These are phyloP conservation scores for Odontamblyopus rebecca DNA, from an alignment of 2,797 vertebrate species.

Conservation along the genomic window DNA sequence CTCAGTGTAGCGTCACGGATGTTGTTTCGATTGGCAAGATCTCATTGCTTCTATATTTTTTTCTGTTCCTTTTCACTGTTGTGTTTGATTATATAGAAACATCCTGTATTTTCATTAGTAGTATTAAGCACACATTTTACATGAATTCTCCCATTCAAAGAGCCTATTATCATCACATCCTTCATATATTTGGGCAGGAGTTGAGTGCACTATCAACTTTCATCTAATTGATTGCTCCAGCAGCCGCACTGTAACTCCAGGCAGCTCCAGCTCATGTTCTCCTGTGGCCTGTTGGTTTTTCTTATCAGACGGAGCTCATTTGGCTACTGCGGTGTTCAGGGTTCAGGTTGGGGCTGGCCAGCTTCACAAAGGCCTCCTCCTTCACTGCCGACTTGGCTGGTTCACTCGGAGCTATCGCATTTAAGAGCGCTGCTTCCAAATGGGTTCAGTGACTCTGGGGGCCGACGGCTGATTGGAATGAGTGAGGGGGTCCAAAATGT, in stretches of 20 bases:
- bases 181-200: no score
- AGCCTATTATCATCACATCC: no score
- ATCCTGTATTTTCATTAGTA: no score
- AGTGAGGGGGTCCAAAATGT: constrained; percentile 20
- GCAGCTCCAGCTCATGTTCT: constrained; percentile 16
- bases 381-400: constrained; percentile 40
- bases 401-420: constrained; percentile 19
- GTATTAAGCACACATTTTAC: no score
- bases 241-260: constrained; percentile 9
- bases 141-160: no score
- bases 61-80: no score
- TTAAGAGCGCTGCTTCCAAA: constrained; percentile 33
- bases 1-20: no score
- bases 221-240: background rate
- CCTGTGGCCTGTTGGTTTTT: constrained; percentile 44
- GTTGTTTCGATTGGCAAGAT: no score
- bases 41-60: no score
- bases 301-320: constrained; percentile 62
- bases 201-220: background rate
- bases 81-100: no score
- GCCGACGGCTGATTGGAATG: constrained; percentile 12
- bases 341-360: constrained; percentile 52
- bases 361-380: constrained; percentile 33
- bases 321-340: constrained; percentile 52
- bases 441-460: constrained; percentile 14